Evolutionary conservation across 2,113 vertebrate species (phyloP), one percentile per base, ranked within the genome.

Genomic region (Neodon shergylaensis): DNA sequence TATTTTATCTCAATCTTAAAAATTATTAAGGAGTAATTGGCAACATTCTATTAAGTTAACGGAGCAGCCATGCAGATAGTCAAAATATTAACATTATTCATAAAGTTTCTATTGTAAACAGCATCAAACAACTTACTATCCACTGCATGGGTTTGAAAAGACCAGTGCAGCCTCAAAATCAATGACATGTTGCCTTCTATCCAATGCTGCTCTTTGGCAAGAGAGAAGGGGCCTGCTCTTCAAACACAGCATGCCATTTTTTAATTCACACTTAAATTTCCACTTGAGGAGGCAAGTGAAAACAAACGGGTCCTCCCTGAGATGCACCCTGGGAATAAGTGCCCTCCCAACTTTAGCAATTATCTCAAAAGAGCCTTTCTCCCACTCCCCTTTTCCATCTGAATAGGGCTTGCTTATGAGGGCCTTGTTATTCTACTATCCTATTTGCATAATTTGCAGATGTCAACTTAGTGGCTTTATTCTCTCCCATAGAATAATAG

Each of bases 241-340:
- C 96, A 97, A 97, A 98, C 98, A 96, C 98, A 99, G 98, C 98
- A 98, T 98, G 98, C 65, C 85, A 96, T 97, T 98, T 99, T 98
- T 98, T 98, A 99, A 99, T 99, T 98, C 98, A 98, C 98, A 98
- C 98, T 98, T 98, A 97, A 92, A 96, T 98, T 98, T 98, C 98
- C 98, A 98, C 98, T 98, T 98, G 98, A 98, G 98, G 94, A 98
- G 92, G 96, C 98, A 98, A 98, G 95, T 96, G 98, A 98, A 98
- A 98, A 98, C 97, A 98, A 98, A 98, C 94, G 94, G 86, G 83
- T 95, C 95, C 91, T 98, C 94, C 92, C 91, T 95, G 82, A 97
- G 97, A 98, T 95, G 90, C 95, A 95, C 96, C 96, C 97, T 24
- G 96, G 98, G 98, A 98, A 97, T 97, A 95, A 96, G 42, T 94